A percentile compares a stretch with the other conserved stretches of the same genome.
These are phyloP conservation scores for Malacoraja senta DNA, from an alignment of 2,797 vertebrate genomes.

Conservation along the genomic window DNA sequence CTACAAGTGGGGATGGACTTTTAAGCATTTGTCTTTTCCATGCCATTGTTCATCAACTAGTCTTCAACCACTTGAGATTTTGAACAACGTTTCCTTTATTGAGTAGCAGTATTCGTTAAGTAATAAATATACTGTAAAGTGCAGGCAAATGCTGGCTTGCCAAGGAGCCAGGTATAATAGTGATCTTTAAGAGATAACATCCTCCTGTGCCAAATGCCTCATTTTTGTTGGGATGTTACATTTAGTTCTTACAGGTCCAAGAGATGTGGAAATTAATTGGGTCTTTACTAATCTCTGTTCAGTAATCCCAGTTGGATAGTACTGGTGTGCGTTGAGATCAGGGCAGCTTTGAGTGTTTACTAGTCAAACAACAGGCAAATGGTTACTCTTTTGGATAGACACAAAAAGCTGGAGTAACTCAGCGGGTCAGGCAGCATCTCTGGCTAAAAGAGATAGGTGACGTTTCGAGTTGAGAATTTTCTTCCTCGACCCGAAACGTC, in stretches of 20 bases:
- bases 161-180: not conserved
- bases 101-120: not conserved
- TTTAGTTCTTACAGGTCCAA: not conserved
- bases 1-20: too few species aligned
- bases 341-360: not conserved
- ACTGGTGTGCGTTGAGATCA: not conserved
- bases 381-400: too few species aligned
- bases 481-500: too few species aligned
- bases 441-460: too few species aligned
- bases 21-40: not conserved
- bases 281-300: not conserved
- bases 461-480: too few species aligned
- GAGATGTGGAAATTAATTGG: not conserved
- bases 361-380: not conserved
- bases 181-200: not conserved
- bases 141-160: not conserved
- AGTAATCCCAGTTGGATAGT: not conserved
- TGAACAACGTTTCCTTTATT: slow-evolving; percentile 11
- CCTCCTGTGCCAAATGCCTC: not conserved
- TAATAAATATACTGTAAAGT: not conserved
- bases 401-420: too few species aligned
- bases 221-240: not conserved
- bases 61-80: not conserved
- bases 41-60: not conserved
- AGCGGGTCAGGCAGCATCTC: too few species aligned